Evolutionary conservation across 1,140 invertebrate species (phyloP).

Genomic region (Chironomus tepperi): DNA sequence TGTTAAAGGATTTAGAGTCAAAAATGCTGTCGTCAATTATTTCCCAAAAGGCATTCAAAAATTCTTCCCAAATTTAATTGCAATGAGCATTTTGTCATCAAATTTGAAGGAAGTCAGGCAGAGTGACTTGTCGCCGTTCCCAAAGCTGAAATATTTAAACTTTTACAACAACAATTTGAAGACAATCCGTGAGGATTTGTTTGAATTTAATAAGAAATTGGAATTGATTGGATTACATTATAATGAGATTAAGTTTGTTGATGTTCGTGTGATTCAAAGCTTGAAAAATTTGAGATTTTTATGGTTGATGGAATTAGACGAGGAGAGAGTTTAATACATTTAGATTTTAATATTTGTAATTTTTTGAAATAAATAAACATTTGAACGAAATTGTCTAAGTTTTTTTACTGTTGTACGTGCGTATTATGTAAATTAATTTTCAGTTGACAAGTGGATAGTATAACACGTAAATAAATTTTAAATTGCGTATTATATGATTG

Average conservation of each 20-base stretch:
- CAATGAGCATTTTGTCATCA: not conserved
- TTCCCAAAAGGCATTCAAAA: not conserved
- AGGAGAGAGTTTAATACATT: not conserved
- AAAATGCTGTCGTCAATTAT: not conserved
- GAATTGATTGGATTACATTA: not conserved
- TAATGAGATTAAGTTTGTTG: not conserved
- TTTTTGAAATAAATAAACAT: too few relatives aligned
- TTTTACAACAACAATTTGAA: not conserved
- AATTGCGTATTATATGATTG: too few relatives aligned
- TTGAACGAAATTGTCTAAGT: too few relatives aligned
- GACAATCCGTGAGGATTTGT: not conserved
- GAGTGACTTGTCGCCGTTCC: not conserved
- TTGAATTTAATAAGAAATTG: not conserved
- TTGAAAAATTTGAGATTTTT: not conserved
- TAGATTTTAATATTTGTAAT: not conserved
- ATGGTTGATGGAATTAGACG: not conserved
- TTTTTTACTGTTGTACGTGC: too few relatives aligned
- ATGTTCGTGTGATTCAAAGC: not conserved
- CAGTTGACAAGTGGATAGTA: too few relatives aligned
- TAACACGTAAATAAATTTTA: too few relatives aligned
- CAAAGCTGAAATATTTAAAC: not conserved
- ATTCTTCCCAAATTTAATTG: not conserved
- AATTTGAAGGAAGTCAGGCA: not conserved
- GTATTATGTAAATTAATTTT: too few relatives aligned
- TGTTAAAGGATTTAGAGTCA: not conserved